Conservation (phyloP, 2,888 invertebrate genomes). For the Gibbula magus region DNA sequence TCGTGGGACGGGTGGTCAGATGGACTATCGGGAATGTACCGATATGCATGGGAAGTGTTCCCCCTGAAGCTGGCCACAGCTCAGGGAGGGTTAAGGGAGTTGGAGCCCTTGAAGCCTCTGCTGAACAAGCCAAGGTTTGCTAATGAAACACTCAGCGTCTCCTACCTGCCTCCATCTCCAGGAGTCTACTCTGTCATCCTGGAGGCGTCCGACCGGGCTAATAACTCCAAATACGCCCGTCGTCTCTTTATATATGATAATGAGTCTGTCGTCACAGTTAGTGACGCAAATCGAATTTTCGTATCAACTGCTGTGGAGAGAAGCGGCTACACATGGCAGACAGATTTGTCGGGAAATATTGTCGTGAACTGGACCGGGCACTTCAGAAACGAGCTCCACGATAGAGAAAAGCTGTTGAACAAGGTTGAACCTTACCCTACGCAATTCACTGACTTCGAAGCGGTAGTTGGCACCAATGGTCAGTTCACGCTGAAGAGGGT, state of each 20-base stretch:
- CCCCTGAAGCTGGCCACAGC: neutral
- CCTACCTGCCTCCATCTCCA: slow-evolving; percentile 35
- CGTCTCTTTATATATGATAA: slow-evolving; percentile 49
- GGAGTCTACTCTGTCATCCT: slow-evolving; percentile 53
- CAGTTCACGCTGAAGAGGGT: slow-evolving; percentile 5
- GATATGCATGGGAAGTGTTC: slow-evolving; percentile 29
- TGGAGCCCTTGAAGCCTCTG: slow-evolving; percentile 13
- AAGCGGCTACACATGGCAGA: slow-evolving; percentile 48
- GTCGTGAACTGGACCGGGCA: slow-evolving; percentile 41
- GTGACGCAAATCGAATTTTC: slow-evolving; percentile 27
- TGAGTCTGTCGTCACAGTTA: slow-evolving; percentile 31
- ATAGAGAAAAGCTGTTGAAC: slow-evolving; percentile 35
- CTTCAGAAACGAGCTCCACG: slow-evolving; percentile 38
- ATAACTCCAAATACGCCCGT: slow-evolving; percentile 52
- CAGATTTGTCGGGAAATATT: slow-evolving; percentile 26
- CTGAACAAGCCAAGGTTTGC: neutral
- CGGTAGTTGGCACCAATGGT: neutral
- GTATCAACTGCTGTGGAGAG: slow-evolving; percentile 38
- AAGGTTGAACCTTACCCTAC: slow-evolving; percentile 35
- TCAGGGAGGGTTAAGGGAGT: neutral
- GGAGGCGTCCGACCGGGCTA: slow-evolving; percentile 48
- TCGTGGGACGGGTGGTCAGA: slow-evolving; percentile 28
- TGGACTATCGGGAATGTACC: slow-evolving; percentile 18
- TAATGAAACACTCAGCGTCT: neutral
- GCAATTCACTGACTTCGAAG: slow-evolving; percentile 27